Percentiles rank a stretch among this genome's conserved stretches.
These are phyloP conservation scores for Mimachlamys varia DNA, from an alignment of 2,888 invertebrate species.

Conservation along the genomic window DNA sequence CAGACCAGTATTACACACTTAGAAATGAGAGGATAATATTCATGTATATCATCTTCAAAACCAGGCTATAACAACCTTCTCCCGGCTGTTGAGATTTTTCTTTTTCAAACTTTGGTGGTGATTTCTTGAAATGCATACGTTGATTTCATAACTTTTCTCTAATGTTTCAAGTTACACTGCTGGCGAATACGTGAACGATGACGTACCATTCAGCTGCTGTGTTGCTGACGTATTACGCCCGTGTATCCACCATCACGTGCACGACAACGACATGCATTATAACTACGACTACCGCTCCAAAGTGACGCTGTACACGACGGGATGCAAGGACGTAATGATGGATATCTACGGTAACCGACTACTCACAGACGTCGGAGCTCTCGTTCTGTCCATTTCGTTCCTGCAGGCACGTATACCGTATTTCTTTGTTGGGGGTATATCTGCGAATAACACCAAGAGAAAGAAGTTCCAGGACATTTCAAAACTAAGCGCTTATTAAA, in stretches of 20 bases:
- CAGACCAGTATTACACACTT: too few species aligned
- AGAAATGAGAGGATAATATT: too few species aligned
- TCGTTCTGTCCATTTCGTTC: conserved; percentile 58
- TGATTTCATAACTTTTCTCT: too few species aligned
- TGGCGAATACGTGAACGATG: conserved; percentile 62
- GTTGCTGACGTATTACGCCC: conserved; percentile 67
- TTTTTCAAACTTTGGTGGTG: too few species aligned
- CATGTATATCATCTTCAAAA: too few species aligned
- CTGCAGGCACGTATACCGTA: conserved; percentile 60
- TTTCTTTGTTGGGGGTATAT: too few species aligned
- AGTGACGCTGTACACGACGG: conserved; percentile 62
- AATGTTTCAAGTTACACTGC: not conserved
- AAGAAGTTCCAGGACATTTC: too few species aligned
- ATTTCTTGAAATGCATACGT: too few species aligned
- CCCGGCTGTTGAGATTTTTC: too few species aligned
- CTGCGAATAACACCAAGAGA: too few species aligned
- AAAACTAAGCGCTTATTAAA: too few species aligned
- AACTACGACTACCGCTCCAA: conserved; percentile 68
- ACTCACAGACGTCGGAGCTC: conserved; percentile 59
- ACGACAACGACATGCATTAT: conserved; percentile 66
- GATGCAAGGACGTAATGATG: conserved; percentile 66
- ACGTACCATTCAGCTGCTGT: conserved; percentile 79
- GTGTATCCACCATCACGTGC: conserved; percentile 74
- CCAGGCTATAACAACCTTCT: too few species aligned
- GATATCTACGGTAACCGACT: conserved; percentile 61